These are phyloP conservation scores for Clarias platycephalus DNA, from an alignment of 2,797 vertebrate species.

Conservation along the genomic window DNA sequence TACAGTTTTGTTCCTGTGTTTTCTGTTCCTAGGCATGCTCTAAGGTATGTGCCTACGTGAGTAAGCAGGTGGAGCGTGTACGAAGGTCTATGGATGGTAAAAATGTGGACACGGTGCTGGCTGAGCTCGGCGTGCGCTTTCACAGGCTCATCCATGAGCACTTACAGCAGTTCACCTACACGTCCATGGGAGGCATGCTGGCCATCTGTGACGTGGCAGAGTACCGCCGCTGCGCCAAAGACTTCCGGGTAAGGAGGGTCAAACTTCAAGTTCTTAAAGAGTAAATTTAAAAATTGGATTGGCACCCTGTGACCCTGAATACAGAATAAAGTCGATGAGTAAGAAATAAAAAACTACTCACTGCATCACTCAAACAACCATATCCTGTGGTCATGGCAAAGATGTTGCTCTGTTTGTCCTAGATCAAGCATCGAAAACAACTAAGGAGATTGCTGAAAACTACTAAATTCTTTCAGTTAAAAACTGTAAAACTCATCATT, in stretches of 20 bases:
- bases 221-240: constrained; percentile 96
- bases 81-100: constrained; percentile 98
- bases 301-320: too few species aligned
- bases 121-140: constrained; percentile 94
- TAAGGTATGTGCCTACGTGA: constrained; percentile 93
- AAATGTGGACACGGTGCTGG: constrained; percentile 96
- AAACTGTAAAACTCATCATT: too few species aligned
- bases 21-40: constrained; percentile 84
- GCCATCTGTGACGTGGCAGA: constrained; percentile 98
- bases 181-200: constrained; percentile 98
- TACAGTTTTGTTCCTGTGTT: neutral
- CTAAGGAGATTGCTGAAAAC: too few species aligned
- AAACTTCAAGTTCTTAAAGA: constrained; percentile 12
- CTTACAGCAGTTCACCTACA: constrained; percentile 97
- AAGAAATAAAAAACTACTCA: too few species aligned
- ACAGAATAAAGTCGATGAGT: too few species aligned
- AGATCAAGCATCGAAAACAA: too few species aligned
- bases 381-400: too few species aligned
- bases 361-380: too few species aligned
- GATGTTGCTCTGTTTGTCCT: too few species aligned
- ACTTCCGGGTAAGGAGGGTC: constrained; percentile 85
- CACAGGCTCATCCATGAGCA: constrained; percentile 96
- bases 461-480: too few species aligned
- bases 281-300: neutral
- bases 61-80: constrained; percentile 94